Evolutionary conservation across 1,140 invertebrate genomes (phyloP).

Genomic region (Drosophila bocqueti): DNA sequence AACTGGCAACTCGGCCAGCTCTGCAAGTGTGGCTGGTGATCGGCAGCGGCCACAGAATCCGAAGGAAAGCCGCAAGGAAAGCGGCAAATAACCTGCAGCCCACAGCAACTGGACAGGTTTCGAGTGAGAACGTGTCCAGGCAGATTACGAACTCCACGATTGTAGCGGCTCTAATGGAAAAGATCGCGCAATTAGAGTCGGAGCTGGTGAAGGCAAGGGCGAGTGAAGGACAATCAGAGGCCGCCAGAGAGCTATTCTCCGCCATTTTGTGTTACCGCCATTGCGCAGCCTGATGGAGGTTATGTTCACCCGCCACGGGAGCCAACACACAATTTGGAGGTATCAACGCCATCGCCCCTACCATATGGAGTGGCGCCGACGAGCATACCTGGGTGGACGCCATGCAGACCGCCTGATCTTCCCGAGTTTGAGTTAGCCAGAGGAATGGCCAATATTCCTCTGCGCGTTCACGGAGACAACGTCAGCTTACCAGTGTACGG

Average conservation of each 20-base stretch:
- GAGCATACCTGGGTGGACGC: neutral
- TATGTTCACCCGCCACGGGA: too few relatives aligned
- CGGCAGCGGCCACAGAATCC: too few relatives aligned
- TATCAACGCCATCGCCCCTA: neutral
- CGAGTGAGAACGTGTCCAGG: too few relatives aligned
- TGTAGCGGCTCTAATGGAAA: neutral
- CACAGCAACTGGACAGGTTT: neutral
- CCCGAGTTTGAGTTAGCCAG: constrained; percentile 16
- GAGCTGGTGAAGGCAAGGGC: too few relatives aligned
- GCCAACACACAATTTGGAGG: neutral
- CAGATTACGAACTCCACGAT: neutral
- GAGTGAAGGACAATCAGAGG: too few relatives aligned
- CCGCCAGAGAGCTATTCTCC: too few relatives aligned
- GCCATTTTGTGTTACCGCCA: constrained; percentile 3
- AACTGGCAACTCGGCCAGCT: too few relatives aligned
- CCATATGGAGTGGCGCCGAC: neutral
- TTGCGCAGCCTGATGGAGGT: neutral
- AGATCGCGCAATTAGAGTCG: neutral
- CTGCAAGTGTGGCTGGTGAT: neutral
- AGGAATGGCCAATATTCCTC: constrained; percentile 16
- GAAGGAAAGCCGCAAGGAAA: neutral
- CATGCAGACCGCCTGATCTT: constrained; percentile 6
- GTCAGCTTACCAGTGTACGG: neutral
- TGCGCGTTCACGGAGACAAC: neutral
- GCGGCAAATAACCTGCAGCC: neutral